Conservation (phyloP, 1,140 invertebrate species). For the Drosophila nannoptera region DNA sequence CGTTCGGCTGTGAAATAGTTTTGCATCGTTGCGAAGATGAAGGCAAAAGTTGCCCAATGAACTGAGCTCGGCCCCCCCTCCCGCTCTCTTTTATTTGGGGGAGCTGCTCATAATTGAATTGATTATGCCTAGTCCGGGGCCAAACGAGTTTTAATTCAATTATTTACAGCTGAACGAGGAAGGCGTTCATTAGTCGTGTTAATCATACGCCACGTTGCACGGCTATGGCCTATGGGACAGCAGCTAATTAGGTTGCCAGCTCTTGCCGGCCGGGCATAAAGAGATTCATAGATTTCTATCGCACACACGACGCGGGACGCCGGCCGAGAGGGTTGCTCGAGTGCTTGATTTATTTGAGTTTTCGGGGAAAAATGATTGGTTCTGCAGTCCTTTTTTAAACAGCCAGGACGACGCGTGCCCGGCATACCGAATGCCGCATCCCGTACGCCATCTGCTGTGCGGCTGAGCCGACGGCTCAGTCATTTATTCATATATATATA, state of each 20-base stretch:
- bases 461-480: slow-evolving; percentile 2
- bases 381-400: slow-evolving; percentile 35
- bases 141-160: slow-evolving; percentile 68
- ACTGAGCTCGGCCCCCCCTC: slow-evolving; percentile 18
- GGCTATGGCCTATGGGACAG: slow-evolving; percentile 35
- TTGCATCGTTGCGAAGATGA: slow-evolving; percentile 21
- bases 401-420: slow-evolving; percentile 39
- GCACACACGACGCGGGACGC: slow-evolving; percentile 3
- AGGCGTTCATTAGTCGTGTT: slow-evolving; percentile 71
- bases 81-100: background rate
- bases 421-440: slow-evolving; percentile 41
- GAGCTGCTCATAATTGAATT: slow-evolving; percentile 51
- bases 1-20: slow-evolving; percentile 19
- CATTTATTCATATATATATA: slow-evolving; percentile 23
- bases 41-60: slow-evolving; percentile 53
- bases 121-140: slow-evolving; percentile 44
- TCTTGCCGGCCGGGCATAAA: slow-evolving; percentile 29
- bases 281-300: slow-evolving; percentile 30
- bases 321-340: background rate
- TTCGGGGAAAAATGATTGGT: slow-evolving; percentile 34
- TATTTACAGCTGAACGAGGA: slow-evolving; percentile 60
- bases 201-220: slow-evolving; percentile 72
- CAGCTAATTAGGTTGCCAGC: slow-evolving; percentile 57
- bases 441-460: background rate
- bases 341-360: slow-evolving; percentile 43